These are phyloP conservation scores for Sterrhoptilus dennistouni DNA, from an alignment of 2,113 vertebrate genomes.

Conservation along the genomic window DNA sequence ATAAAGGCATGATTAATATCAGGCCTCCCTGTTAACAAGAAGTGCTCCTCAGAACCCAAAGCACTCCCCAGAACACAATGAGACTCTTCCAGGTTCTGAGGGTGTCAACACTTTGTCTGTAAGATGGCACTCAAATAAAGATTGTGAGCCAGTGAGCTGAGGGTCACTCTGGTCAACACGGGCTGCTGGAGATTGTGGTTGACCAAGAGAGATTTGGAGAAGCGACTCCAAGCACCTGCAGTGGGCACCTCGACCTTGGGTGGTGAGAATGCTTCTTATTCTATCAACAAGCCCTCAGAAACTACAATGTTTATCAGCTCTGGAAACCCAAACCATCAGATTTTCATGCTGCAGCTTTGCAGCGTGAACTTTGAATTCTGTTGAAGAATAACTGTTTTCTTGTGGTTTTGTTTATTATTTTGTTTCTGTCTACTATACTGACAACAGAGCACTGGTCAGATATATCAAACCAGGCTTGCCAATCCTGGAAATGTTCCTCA, in stretches of 20 bases:
- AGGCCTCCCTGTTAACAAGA: background rate
- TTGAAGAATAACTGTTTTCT: background rate
- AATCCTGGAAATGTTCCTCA: background rate
- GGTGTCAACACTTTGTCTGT: background rate
- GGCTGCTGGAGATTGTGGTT: background rate
- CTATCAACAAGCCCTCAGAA: background rate
- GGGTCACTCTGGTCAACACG: rapidly evolving
- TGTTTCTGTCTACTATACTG: background rate
- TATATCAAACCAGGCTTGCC: background rate
- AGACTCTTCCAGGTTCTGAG: background rate
- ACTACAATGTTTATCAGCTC: background rate
- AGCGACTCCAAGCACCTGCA: background rate
- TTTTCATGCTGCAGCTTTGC: background rate
- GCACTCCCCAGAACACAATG: background rate
- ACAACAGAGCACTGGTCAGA: background rate
- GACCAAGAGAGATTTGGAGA: background rate
- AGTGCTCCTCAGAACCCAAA: background rate
- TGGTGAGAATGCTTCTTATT: background rate
- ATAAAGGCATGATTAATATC: background rate
- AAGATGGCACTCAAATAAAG: background rate
- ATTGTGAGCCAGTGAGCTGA: no score
- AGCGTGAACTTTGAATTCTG: background rate
- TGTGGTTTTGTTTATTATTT: background rate
- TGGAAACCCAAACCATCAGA: background rate
- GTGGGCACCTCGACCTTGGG: rapidly evolving